Base-by-base conservation (phyloP, 1,140 invertebrate genomes). In the Meloidogyne exigua region DNA sequence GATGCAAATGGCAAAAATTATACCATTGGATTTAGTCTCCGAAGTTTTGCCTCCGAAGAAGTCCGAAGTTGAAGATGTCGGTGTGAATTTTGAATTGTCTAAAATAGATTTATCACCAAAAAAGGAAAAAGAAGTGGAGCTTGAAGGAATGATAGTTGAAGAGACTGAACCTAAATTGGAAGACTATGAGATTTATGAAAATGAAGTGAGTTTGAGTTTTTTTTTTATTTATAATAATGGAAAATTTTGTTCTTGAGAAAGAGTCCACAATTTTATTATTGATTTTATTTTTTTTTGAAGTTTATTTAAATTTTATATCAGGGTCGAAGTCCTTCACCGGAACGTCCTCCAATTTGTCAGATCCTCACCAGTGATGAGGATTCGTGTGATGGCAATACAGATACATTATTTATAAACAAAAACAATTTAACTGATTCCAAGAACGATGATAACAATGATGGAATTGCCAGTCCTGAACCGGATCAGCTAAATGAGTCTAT, bases 391-490 rank as follows among this genome's bases (percentile, higher is more conserved):
- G 18, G 21, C 18, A 57, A n/a, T 57, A 57, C n/a, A n/a, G 49
- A 57, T 57, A 57, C n/a, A 9, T 4, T n/a, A n/a, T 57, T n/a
- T 9, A n/a, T 57, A n/a, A 7, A 5, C 4, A n/a, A 57, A 21
- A 57, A 57, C n/a, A n/a, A 57, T 57, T 5, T 5, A n/a, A n/a
- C 13, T 9, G 49, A 57, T 57, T 57, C 18, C 49, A 18, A 57
- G 11, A 18, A 70, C 12, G 68, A 26, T 18, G 18, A 23, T 18
- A 42, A 25, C 18, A 18, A 57, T 57, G 68, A 2, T 7, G 68
- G 28, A 3, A 44, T 62, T 26, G 69, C 69, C 69, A 71, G 69
- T 44, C 69, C 69, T 23, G 68, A 70, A 57, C 68, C 68, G 13
- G 69, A 71, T 49, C 69, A 39, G 18, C 44, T 71, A 26, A 62